Evolutionary conservation across 92 coral and sea anemone genomes (phyloP), one percentile per base, ranked within the genome.

Genomic region (Phenganax stokvisi): DNA sequence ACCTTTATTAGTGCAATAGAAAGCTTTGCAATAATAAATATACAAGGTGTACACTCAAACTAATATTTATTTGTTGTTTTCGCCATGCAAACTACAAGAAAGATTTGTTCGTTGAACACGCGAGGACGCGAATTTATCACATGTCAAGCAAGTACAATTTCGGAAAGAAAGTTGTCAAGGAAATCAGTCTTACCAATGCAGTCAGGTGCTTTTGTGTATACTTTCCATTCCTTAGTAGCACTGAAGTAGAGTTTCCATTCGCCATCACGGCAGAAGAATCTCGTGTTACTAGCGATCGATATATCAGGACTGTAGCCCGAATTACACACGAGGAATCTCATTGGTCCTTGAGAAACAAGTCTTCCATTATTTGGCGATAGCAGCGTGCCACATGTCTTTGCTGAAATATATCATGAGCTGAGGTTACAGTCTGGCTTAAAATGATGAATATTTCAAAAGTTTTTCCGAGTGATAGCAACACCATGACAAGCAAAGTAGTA

Each of bases 221-320:
- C 71, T 7, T 75, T 47, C 67, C 59, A 57, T 69, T 4, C 80
- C 0, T 13, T 10, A 9, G 54, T 83, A 6, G 9, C 47, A 1
- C 47, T 37, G 47, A 37, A 52, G 53, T 80, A 76, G 15, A 47
- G 12, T 16, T 54, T 15, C 93, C 96, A 93, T 56, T 93, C 73
- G 15, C 89, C 85, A 1, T 9, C 51, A 7, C 29, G 17, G 75
- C 97, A 93, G 7, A 12, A 57, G 73, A 87, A 93, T 2, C 11
- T 20, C 3, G n/a, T 12, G n/a, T 68, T 79, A 20, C 90, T 91
- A 9, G 84, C 80, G 2, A 96, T 89, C 11, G 71, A 78, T 25
- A 96, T 96, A 60, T 93, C 91, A 87, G 85, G 84, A 79, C 83
- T 89, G 81, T 84, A 93, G 1, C 89, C 89, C 0, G 12, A 52